A percentile compares a stretch with the other conserved stretches of the same genome.
These are phyloP conservation scores for Cotesia glomerata DNA, from an alignment of 1,140 invertebrate genomes.

Conservation along the genomic window DNA sequence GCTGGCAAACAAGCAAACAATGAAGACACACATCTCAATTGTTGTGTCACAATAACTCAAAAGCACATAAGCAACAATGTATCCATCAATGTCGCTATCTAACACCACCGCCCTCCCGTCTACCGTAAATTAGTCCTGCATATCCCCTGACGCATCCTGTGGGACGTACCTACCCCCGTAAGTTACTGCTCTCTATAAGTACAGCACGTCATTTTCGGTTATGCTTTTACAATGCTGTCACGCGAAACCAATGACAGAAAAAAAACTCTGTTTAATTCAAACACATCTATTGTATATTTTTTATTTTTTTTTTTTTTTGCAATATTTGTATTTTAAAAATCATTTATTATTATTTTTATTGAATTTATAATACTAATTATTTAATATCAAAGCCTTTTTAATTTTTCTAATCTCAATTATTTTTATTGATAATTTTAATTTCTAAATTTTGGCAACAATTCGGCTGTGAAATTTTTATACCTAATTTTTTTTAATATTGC, in stretches of 20 bases:
- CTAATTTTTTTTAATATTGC: too few species aligned
- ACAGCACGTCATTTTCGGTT: constrained; percentile 44
- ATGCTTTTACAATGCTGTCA: constrained; percentile 28
- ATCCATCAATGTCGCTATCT: constrained; percentile 39
- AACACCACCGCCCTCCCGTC: constrained; percentile 33
- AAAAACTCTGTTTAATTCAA: background rate
- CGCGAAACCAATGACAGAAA: constrained; percentile 10
- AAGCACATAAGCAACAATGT: constrained; percentile 35
- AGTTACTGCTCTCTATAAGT: constrained; percentile 7
- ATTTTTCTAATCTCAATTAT: too few species aligned
- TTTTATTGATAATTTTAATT: too few species aligned
- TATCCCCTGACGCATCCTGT: constrained; percentile 36
- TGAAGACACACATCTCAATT: constrained; percentile 38
- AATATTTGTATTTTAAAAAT: too few species aligned
- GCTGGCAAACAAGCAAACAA: constrained; percentile 42
- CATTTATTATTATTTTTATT: too few species aligned
- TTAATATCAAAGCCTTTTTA: too few species aligned
- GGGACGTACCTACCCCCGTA: constrained; percentile 43
- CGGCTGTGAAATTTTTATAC: too few species aligned
- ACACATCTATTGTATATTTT: background rate
- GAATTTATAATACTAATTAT: too few species aligned
- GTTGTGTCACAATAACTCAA: constrained; percentile 41
- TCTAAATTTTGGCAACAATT: too few species aligned
- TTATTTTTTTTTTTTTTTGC: too few species aligned
- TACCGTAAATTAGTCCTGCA: constrained; percentile 37